These are phyloP conservation scores for Tiphia femorata DNA, from an alignment of 2,888 invertebrate species.

Conservation along the genomic window DNA sequence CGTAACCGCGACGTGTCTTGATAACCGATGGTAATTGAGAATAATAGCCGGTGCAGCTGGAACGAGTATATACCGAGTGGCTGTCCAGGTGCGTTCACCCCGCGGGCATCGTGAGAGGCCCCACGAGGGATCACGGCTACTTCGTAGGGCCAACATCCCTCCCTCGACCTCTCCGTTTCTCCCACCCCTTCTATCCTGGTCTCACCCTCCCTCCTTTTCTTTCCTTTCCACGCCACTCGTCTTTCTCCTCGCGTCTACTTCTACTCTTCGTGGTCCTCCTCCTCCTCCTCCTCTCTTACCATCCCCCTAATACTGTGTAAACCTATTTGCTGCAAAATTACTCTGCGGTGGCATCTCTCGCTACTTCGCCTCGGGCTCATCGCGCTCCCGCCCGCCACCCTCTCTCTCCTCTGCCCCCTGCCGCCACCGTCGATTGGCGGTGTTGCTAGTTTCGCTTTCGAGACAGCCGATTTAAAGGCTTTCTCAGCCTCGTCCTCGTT, in stretches of 20 bases:
- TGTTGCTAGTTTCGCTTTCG: no score
- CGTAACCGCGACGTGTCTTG: conserved; percentile 33
- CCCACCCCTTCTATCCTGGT: not conserved
- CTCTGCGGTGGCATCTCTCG: conserved; percentile 48
- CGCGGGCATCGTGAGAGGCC: no score
- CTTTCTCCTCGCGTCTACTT: not conserved
- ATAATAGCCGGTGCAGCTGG: conserved; percentile 43
- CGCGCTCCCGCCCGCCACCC: conserved; percentile 15
- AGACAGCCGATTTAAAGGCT: no score
- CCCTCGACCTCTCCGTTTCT: conserved; percentile 12
- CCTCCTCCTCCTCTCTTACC: not conserved
- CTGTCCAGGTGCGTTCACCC: no score
- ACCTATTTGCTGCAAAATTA: conserved; percentile 53
- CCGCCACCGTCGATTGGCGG: no score
- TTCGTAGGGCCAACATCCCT: no score
- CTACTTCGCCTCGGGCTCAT: conserved; percentile 44
- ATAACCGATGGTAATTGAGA: conserved; percentile 51
- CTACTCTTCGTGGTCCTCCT: not conserved
- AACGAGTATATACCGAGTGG: no score
- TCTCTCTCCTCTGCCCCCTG: not conserved
- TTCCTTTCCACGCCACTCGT: not conserved
- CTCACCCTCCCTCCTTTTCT: not conserved
- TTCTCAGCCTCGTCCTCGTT: not conserved
- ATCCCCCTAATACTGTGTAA: conserved; percentile 42
- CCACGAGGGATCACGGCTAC: no score